A percentile compares a stretch with the other conserved stretches of the same genome.
These are phyloP conservation scores for Astatotilapia flaviijosephi DNA, from an alignment of 2,113 vertebrate genomes.

Conservation along the genomic window DNA sequence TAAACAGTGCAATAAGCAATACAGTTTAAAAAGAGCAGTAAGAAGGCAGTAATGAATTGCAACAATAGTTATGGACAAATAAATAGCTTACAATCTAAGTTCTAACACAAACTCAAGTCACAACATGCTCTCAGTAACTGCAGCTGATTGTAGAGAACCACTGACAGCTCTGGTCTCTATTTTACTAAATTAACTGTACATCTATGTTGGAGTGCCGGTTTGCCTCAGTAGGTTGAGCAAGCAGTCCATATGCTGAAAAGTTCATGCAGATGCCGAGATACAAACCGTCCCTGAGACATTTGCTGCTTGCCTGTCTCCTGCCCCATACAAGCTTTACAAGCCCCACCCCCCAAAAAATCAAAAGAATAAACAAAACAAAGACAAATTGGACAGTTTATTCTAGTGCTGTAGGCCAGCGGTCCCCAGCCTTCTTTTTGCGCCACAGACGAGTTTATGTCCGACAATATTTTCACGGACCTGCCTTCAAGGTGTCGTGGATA, in stretches of 20 bases:
- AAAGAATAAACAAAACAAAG: background rate
- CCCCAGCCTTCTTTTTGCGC: background rate
- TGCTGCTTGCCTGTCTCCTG: rapidly evolving
- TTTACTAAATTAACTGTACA: background rate
- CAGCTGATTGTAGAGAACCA: background rate
- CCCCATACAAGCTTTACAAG: background rate
- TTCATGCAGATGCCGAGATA: background rate
- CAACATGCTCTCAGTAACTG: background rate
- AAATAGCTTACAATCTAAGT: background rate
- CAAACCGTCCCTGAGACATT: rapidly evolving
- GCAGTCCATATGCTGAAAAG: background rate
- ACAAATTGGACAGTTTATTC: background rate
- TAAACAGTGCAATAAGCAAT: background rate
- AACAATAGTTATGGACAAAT: background rate
- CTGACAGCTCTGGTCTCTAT: background rate
- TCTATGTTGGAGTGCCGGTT: rapidly evolving
- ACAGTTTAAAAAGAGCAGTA: background rate
- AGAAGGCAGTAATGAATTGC: background rate
- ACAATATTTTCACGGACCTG: background rate
- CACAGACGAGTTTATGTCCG: rapidly evolving
- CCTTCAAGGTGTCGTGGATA: background rate
- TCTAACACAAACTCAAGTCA: background rate
- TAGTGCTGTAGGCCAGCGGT: background rate
- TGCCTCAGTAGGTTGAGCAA: background rate
- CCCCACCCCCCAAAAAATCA: background rate